These are phyloP conservation scores for Caenorhabditis wallacei DNA, from an alignment of 2,888 invertebrate genomes.

Conservation along the genomic window DNA sequence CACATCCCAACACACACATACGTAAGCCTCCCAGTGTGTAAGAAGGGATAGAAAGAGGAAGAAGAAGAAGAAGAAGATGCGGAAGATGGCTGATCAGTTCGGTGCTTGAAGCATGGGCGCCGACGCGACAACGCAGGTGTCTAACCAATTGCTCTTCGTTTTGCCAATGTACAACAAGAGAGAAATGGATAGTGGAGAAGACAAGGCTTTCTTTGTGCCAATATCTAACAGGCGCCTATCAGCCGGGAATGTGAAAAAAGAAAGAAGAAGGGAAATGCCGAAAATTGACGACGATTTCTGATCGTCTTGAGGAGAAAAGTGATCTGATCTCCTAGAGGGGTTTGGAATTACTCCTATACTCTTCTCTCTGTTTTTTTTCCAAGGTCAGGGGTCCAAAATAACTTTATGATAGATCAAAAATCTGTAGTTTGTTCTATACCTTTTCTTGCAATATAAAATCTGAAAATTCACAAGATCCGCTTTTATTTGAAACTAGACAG, in stretches of 20 bases:
- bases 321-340: constrained; percentile 35
- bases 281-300: constrained; percentile 56
- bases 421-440: background rate
- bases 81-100: constrained; percentile 51
- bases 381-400: background rate
- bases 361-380: background rate
- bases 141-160: constrained; percentile 62
- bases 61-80: constrained; percentile 9
- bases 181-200: constrained; percentile 5
- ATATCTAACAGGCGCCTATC: constrained; percentile 48
- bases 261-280: constrained; percentile 16
- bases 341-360: constrained; percentile 19
- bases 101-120: constrained; percentile 57
- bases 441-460: background rate
- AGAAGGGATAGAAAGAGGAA: constrained; percentile 20
- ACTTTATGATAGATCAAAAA: constrained; percentile 3
- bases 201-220: constrained; percentile 55
- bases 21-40: constrained; percentile 44
- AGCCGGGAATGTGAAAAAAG: constrained; percentile 30
- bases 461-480: background rate
- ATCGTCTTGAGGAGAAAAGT: constrained; percentile 55
- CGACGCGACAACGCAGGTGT: constrained; percentile 60
- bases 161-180: constrained; percentile 60
- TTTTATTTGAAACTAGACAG: too few relatives aligned
- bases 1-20: constrained; percentile 38